Percentiles rank a stretch among this genome's conserved stretches.
These are phyloP conservation scores for Empis livida DNA, from an alignment of 2,888 invertebrate species.

Conservation along the genomic window DNA sequence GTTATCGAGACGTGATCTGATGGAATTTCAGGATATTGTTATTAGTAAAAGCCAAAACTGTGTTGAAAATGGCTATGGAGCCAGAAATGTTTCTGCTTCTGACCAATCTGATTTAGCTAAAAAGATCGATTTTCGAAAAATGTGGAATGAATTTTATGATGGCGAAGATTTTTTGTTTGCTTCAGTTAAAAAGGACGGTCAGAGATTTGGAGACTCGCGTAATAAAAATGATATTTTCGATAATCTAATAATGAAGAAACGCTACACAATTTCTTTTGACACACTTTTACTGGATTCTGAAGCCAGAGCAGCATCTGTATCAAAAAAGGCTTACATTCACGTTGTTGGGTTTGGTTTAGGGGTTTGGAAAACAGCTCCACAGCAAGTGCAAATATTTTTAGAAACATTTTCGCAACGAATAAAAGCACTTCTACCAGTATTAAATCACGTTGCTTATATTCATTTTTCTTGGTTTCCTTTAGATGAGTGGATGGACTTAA, in stretches of 20 bases:
- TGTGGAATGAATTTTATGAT: slow-evolving; percentile 20
- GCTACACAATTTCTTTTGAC: slow-evolving; percentile 45
- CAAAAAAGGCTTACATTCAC: slow-evolving; percentile 46
- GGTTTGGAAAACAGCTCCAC: slow-evolving; percentile 48
- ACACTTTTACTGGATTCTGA: slow-evolving; percentile 49
- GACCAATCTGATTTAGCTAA: slow-evolving; percentile 2
- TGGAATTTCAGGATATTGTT: slow-evolving; percentile 43
- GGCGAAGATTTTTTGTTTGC: slow-evolving; percentile 11
- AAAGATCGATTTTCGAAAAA: slow-evolving; percentile 5
- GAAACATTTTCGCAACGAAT: slow-evolving; percentile 50
- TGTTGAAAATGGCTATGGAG: slow-evolving; percentile 37
- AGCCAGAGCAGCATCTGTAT: slow-evolving; percentile 38
- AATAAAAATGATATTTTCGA: slow-evolving; percentile 28
- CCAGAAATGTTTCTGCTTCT: slow-evolving; percentile 6
- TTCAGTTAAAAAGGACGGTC: slow-evolving; percentile 4
- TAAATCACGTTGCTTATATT: slow-evolving; percentile 46
- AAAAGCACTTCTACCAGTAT: slow-evolving; percentile 35
- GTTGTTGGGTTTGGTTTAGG: slow-evolving; percentile 54
- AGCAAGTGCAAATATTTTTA: slow-evolving; percentile 49
- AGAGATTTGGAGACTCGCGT: slow-evolving; percentile 11
- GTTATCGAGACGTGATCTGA: slow-evolving; percentile 35
- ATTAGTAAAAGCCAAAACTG: slow-evolving; percentile 39
- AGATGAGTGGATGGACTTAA: slow-evolving; percentile 36
- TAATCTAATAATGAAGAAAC: slow-evolving; percentile 29
- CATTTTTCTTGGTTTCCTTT: slow-evolving; percentile 51